Conservation (phyloP, 1,140 invertebrate genomes). For the Neodiprion fabricii region DNA sequence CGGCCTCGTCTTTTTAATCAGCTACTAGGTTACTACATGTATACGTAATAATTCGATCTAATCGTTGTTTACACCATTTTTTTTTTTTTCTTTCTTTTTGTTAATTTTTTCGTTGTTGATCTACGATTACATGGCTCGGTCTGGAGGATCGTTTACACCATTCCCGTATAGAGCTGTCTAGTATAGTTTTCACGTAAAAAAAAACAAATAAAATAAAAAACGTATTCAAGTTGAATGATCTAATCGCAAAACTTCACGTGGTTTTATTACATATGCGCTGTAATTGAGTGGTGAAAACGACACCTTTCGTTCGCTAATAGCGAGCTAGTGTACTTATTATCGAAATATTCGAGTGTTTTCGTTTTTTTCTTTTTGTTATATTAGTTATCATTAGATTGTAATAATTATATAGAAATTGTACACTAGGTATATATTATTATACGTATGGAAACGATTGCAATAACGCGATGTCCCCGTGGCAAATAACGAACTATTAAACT, state of each 20-base stretch:
- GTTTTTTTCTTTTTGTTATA: not conserved
- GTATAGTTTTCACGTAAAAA: no score
- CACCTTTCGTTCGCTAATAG: not conserved
- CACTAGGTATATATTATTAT: not conserved
- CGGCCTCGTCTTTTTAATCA: no score
- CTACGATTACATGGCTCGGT: not conserved
- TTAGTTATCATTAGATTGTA: not conserved
- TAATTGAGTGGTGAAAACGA: not conserved
- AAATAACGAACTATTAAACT: no score
- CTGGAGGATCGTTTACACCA: no score
- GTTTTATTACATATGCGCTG: no score
- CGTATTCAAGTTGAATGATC: no score
- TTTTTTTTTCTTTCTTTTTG: not conserved
- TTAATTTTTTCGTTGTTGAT: not conserved
- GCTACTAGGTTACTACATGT: no score
- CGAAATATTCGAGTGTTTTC: conserved; percentile 2
- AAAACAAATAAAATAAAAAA: no score
- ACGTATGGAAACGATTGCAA: not conserved
- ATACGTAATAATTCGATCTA: not conserved
- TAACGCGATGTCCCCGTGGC: not conserved
- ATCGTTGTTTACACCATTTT: not conserved
- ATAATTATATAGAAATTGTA: not conserved
- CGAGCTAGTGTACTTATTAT: not conserved
- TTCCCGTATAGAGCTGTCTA: no score
- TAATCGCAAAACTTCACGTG: no score